Conservation (phyloP, 2,888 invertebrate species). For the Hoplodrina ambigua region DNA sequence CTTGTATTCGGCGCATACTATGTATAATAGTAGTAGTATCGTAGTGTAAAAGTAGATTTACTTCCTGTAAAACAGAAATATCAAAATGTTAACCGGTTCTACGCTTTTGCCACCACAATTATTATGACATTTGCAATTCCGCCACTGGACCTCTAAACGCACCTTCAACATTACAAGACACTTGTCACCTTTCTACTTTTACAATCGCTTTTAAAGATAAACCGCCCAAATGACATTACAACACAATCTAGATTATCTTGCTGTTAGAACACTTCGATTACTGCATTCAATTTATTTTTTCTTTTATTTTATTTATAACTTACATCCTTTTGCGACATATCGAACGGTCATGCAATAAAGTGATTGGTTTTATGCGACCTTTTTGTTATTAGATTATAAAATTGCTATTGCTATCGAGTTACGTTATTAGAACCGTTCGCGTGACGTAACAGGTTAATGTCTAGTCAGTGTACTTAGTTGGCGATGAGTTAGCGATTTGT, state of each 20-base stretch:
- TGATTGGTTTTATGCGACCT: slow-evolving; percentile 21
- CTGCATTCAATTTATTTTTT: slow-evolving; percentile 21
- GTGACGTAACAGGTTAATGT: slow-evolving; percentile 37
- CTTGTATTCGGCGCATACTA: not conserved
- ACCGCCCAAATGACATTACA: slow-evolving; percentile 20
- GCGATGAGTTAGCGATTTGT: slow-evolving; percentile 1
- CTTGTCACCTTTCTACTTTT: slow-evolving; percentile 50
- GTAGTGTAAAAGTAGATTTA: no score
- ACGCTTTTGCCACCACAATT: no score
- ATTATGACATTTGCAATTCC: not conserved
- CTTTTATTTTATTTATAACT: slow-evolving; percentile 8
- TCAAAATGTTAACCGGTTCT: no score
- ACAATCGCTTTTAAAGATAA: slow-evolving; percentile 37
- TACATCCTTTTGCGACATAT: slow-evolving; percentile 32
- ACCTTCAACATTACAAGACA: slow-evolving; percentile 30
- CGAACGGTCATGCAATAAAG: slow-evolving; percentile 20
- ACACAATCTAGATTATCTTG: slow-evolving; percentile 43
- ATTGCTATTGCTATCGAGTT: slow-evolving; percentile 42
- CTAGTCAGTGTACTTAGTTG: not conserved
- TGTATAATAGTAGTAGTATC: no score
- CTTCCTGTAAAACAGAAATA: no score
- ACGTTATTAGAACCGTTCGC: slow-evolving; percentile 31
- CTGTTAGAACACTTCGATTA: slow-evolving; percentile 5
- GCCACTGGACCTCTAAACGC: slow-evolving; percentile 26
- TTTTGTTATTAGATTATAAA: slow-evolving; percentile 28